Conservation (phyloP, 2,888 invertebrate genomes). For the Drosophila anomelani region DNA sequence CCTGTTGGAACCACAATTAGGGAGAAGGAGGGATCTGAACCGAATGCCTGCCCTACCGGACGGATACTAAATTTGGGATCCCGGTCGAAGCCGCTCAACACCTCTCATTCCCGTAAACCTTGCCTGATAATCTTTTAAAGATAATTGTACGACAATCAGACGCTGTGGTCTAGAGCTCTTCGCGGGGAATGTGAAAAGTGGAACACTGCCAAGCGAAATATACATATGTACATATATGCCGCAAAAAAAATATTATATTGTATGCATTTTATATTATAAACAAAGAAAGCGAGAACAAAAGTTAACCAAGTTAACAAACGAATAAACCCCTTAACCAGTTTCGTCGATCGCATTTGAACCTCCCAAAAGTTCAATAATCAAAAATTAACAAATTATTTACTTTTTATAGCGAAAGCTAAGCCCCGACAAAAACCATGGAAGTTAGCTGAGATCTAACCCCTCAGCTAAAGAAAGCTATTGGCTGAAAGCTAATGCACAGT, state of each 20-base stretch:
- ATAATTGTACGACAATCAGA: slow-evolving; percentile 45
- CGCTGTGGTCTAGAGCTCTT: background rate
- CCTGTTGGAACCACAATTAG: slow-evolving; percentile 1
- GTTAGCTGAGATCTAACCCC: background rate
- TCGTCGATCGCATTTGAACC: slow-evolving; percentile 33
- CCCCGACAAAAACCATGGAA: background rate
- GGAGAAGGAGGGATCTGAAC: slow-evolving; percentile 37
- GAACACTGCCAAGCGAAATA: slow-evolving; percentile 7
- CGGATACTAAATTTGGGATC: slow-evolving; percentile 61
- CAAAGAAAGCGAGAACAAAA: background rate
- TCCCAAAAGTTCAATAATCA: slow-evolving; percentile 30
- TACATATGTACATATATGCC: slow-evolving; percentile 8
- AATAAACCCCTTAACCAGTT: slow-evolving; percentile 28
- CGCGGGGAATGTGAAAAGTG: background rate
- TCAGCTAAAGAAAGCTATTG: background rate
- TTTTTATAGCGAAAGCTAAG: slow-evolving; percentile 6
- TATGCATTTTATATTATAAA: slow-evolving; percentile 17
- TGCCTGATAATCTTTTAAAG: slow-evolving; percentile 41
- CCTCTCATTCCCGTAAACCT: slow-evolving; percentile 33
- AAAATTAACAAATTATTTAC: slow-evolving; percentile 17
- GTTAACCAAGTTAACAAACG: background rate
- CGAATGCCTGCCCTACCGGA: slow-evolving; percentile 43
- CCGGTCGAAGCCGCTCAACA: slow-evolving; percentile 52
- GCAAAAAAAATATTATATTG: background rate
- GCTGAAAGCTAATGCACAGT: background rate